A percentile compares a stretch with the other conserved stretches of the same genome.
Evolutionary conservation across 2,113 vertebrate genomes (phyloP).

Genomic region (Pluvialis apricaria): DNA sequence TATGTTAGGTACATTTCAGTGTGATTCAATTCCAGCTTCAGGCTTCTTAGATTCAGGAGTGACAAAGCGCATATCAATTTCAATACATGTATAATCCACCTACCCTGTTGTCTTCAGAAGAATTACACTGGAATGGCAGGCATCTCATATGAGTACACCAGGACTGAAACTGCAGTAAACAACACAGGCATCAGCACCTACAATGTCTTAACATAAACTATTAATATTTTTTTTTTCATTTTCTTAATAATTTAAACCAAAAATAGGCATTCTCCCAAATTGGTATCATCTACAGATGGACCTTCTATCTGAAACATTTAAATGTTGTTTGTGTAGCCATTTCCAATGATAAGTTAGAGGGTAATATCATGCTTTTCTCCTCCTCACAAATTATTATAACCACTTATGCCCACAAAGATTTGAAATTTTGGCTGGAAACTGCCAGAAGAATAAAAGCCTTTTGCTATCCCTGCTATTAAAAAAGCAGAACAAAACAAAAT

Average conservation of each 20-base stretch:
- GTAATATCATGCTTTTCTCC: not conserved
- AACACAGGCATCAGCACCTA: not conserved
- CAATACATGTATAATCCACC: not conserved
- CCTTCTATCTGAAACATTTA: not conserved
- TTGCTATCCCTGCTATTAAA: not conserved
- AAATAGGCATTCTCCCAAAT: not conserved
- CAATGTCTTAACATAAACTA: not conserved
- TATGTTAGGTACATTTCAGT: not conserved
- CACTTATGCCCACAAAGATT: not conserved
- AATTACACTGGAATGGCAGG: not conserved
- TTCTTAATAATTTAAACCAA: not conserved
- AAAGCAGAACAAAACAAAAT: not conserved
- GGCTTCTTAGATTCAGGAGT: not conserved
- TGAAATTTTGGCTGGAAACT: not conserved
- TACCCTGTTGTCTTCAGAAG: not conserved
- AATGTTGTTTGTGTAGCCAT: not conserved
- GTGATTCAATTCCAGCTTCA: not conserved
- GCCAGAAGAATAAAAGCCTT: not conserved
- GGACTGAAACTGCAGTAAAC: not conserved
- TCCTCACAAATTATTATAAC: not conserved
- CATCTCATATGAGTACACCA: not conserved
- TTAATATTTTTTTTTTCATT: not conserved
- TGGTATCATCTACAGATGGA: not conserved
- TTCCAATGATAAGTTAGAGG: not conserved
- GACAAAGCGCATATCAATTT: not conserved